Base-by-base conservation (phyloP, 1,140 invertebrate genomes). In the Hylyphantes graminicola region DNA sequence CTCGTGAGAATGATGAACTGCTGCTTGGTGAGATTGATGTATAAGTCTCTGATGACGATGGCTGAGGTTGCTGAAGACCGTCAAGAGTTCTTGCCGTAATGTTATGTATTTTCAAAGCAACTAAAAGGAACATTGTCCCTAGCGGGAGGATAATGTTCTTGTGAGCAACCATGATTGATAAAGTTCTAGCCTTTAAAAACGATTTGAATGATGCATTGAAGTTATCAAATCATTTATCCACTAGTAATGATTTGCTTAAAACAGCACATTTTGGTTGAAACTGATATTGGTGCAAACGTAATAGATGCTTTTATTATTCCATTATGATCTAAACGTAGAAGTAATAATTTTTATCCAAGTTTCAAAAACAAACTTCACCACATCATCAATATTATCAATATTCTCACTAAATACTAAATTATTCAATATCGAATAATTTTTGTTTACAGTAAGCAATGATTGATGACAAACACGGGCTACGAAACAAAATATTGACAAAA, bases 61-160 rank as follows among this genome's bases (percentile, higher is more conserved):
- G 21, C 19, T 50, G 65, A 21, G 35, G 35, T 7, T 51, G 15
- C 19, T 55, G 21, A 74, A 12, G 21, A 19, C 65, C 61, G 53
- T 50, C 75, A 54, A 82, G 12, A 9, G 72, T 55, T n/a, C 70
- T 82, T 15, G 80, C n/a, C 13, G 5, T 15, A 13, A 35, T 59
- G 17, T 13, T n/a, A 11, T 82, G 61, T 7, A 70, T 74, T 65
- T 82, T 82, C n/a, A 82, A 51, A 7, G 59, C 54, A 4, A 82
- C 68, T 7, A 82, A 13, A n/a, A 82, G n/a, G 57, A 65, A 82
- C 7, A 82, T 54, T 54, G 70, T 72, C 75, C 80, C 80, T 15
- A 19, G 50, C 7, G 48, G 70, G 3, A 82, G 70, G 13, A 74
- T 50, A 55, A 74, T 74, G 35, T 59, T 68, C 65, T 17, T 79